Evolutionary conservation across 2,888 invertebrate species (phyloP).

Genomic region (Tortrix viridana): DNA sequence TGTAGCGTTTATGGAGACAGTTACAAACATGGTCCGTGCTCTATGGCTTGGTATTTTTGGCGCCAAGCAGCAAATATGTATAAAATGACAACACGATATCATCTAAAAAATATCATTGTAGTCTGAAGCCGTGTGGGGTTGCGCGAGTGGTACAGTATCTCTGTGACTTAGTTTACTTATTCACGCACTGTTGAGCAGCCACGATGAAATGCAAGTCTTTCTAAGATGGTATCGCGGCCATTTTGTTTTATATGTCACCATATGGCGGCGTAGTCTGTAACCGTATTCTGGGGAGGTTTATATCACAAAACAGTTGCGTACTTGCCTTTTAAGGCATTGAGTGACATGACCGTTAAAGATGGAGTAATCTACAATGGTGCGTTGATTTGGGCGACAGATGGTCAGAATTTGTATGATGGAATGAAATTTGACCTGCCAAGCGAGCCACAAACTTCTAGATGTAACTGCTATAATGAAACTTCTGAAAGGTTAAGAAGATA

Average conservation of each 20-base stretch:
- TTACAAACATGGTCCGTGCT: no score
- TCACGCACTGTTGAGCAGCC: slow-evolving; percentile 20
- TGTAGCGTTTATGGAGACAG: slow-evolving; percentile 2
- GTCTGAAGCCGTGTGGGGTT: slow-evolving; percentile 7
- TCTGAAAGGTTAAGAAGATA: not conserved
- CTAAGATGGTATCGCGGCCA: slow-evolving; percentile 26
- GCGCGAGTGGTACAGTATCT: not conserved
- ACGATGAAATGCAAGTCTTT: slow-evolving; percentile 25
- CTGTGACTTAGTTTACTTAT: not conserved
- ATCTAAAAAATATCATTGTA: not conserved
- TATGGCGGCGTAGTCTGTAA: slow-evolving; percentile 65
- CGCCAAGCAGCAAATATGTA: no score
- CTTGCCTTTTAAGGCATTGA: slow-evolving; percentile 68
- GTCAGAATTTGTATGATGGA: slow-evolving; percentile 42
- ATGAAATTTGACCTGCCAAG: slow-evolving; percentile 24
- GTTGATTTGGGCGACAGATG: slow-evolving; percentile 62
- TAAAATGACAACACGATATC: no score
- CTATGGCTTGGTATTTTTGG: no score
- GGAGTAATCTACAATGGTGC: slow-evolving; percentile 61
- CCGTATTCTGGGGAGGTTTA: slow-evolving; percentile 48
- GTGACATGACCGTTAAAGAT: slow-evolving; percentile 63
- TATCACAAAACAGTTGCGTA: slow-evolving; percentile 58
- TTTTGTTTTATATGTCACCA: slow-evolving; percentile 51
- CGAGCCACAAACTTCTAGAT: slow-evolving; percentile 18
- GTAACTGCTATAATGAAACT: not conserved